Conservation (phyloP, 2,888 invertebrate species). For the Leuctra nigra region DNA sequence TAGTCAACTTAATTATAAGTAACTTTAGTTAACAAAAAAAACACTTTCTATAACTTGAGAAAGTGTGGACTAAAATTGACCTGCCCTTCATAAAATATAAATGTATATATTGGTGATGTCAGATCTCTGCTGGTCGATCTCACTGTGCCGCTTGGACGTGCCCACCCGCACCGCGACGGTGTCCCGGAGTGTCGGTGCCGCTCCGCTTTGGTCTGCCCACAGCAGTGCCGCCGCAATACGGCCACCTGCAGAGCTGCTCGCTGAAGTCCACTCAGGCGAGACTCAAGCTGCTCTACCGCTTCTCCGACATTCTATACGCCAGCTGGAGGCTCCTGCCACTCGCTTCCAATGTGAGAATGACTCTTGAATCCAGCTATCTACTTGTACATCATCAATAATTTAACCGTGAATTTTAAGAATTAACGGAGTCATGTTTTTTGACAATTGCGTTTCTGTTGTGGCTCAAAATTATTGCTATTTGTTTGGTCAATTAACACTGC, state of each 20-base stretch:
- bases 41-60: not conserved
- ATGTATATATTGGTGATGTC: slow-evolving; percentile 11
- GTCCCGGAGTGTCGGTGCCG: slow-evolving; percentile 46
- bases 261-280: slow-evolving; percentile 48
- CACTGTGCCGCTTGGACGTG: slow-evolving; percentile 59
- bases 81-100: no score
- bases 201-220: slow-evolving; percentile 47
- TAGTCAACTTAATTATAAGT: no score
- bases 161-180: slow-evolving; percentile 42
- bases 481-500: no score
- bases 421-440: no score
- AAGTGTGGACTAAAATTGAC: not conserved
- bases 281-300: slow-evolving; percentile 50
- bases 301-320: slow-evolving; percentile 54
- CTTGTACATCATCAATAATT: no score
- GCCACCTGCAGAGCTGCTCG: slow-evolving; percentile 44
- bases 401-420: no score
- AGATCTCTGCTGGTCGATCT: slow-evolving; percentile 55
- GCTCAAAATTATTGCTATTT: no score
- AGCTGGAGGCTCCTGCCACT: slow-evolving; percentile 51
- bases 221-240: slow-evolving; percentile 51
- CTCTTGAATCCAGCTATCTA: no score
- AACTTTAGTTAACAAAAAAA: not conserved
- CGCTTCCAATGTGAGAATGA: not conserved
- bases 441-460: no score